Conservation (phyloP, 2,888 invertebrate genomes). For the Xestia sexstrigata region DNA sequence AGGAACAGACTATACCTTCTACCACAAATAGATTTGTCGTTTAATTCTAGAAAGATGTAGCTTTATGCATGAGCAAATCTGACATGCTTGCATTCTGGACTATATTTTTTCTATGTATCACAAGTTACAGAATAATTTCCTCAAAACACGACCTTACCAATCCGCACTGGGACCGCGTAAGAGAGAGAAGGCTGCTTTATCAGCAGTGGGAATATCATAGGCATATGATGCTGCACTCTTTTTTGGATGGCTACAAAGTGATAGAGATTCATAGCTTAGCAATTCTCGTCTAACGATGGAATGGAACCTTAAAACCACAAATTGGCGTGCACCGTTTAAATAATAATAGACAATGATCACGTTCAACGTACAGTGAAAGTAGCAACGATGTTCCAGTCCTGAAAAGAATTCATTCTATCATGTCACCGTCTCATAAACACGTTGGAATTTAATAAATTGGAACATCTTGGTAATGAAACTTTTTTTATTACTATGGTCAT, state of each 20-base stretch:
- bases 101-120: not conserved
- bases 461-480: constrained; percentile 29
- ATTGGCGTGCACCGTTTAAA: constrained; percentile 54
- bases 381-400: constrained; percentile 52
- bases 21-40: not conserved
- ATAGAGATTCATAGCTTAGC: not conserved
- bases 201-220: not conserved
- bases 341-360: constrained; percentile 65
- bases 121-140: not conserved
- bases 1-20: constrained; percentile 11
- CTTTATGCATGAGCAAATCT: not conserved
- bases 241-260: not conserved
- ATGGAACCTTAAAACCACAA: constrained; percentile 32
- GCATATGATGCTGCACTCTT: not conserved
- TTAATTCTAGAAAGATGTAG: not conserved
- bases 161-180: not conserved
- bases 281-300: constrained; percentile 20
- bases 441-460: constrained; percentile 45
- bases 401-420: constrained; percentile 46
- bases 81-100: not conserved
- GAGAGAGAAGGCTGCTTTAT: not conserved
- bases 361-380: constrained; percentile 77
- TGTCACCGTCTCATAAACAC: constrained; percentile 41
- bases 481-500: constrained; percentile 25
- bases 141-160: not conserved